Evolutionary conservation across 2,113 vertebrate genomes (phyloP), one percentile per base, ranked within the genome.

Genomic region (Mohoua ochrocephala): DNA sequence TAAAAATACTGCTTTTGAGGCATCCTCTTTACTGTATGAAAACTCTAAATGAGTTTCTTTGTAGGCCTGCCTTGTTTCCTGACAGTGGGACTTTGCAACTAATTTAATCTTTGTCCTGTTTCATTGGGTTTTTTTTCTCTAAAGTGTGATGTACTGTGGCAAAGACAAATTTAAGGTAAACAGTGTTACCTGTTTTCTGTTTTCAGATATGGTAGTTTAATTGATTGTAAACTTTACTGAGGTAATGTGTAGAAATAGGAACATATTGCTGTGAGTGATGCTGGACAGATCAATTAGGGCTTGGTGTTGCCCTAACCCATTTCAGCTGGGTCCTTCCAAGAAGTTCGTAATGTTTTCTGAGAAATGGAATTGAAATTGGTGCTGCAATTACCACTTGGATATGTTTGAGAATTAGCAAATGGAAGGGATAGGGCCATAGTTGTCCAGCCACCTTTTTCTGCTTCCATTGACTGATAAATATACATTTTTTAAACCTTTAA

Each of bases 351-450:
- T 50, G 83, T 79, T 81, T 78, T 73, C 49, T 87, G 45, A 76
- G 68, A 94, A 95, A 92, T 80, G n/a, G 77, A 95, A 65, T 78
- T 49, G 20, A 87, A 31, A 78, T 92, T 19, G 6, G n/a, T 95
- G 60, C 65, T 82, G 59, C 77, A 90, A 49, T 92, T 93, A 64
- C 56, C 67, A 24, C 41, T 79, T 91, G 42, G 39, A 69, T 54
- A 13, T 83, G 61, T 91, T 91, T 76, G 74, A 84, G 64, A 69
- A 45, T 70, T 54, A 64, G n/a, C 47, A 73, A 59, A 33, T 78
- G 56, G 54, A 81, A 91, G 30, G 11, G 30, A 30, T 17, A 60
- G 7, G 60, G 42, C 53, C 50, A 16, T 31, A 22, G 53, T 63
- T 42, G 7, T 31, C 59, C 47, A 81, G n/a, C 60, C 15, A 7